A percentile compares a stretch with the other conserved stretches of the same genome.
Evolutionary conservation across 2,888 invertebrate species (phyloP).

Genomic region (Hyposoter dolosus): DNA sequence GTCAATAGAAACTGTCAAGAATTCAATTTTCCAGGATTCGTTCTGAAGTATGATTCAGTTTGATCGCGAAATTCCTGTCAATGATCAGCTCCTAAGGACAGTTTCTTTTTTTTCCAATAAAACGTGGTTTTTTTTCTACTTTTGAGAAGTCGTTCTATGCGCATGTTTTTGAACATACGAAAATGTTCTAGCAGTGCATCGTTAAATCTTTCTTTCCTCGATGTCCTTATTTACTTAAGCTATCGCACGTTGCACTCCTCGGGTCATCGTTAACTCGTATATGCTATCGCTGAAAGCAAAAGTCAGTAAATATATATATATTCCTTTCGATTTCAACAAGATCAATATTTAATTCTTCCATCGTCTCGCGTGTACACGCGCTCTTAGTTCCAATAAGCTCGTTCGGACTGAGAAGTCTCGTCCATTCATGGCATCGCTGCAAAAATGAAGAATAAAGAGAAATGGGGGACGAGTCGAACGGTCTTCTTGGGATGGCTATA

Average conservation of each 20-base stretch:
- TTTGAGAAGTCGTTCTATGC: background rate
- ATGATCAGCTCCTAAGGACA: background rate
- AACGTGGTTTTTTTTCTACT: background rate
- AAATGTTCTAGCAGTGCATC: slow-evolving; percentile 9
- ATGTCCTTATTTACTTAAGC: slow-evolving; percentile 27
- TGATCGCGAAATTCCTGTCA: background rate
- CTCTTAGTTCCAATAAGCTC: slow-evolving; percentile 27
- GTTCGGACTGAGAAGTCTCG: slow-evolving; percentile 17
- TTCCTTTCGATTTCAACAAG: slow-evolving; percentile 66
- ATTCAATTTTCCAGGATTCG: background rate
- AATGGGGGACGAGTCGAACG: background rate
- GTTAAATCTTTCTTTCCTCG: slow-evolving; percentile 38
- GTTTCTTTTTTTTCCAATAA: background rate
- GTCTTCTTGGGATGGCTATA: slow-evolving; percentile 33
- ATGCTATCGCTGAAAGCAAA: slow-evolving; percentile 66
- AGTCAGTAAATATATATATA: slow-evolving; percentile 43
- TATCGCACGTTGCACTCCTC: slow-evolving; percentile 71
- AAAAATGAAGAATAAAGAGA: slow-evolving; percentile 34
- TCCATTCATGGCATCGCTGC: slow-evolving; percentile 36
- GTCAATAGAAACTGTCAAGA: background rate
- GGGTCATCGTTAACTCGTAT: slow-evolving; percentile 47
- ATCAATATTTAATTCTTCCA: slow-evolving; percentile 71
- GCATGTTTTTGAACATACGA: background rate
- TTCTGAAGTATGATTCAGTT: background rate
- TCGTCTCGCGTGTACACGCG: slow-evolving; percentile 49